Evolutionary conservation across 2,113 vertebrate species (phyloP), one percentile per base, ranked within the genome.

Genomic region (Elanus axillaris): DNA sequence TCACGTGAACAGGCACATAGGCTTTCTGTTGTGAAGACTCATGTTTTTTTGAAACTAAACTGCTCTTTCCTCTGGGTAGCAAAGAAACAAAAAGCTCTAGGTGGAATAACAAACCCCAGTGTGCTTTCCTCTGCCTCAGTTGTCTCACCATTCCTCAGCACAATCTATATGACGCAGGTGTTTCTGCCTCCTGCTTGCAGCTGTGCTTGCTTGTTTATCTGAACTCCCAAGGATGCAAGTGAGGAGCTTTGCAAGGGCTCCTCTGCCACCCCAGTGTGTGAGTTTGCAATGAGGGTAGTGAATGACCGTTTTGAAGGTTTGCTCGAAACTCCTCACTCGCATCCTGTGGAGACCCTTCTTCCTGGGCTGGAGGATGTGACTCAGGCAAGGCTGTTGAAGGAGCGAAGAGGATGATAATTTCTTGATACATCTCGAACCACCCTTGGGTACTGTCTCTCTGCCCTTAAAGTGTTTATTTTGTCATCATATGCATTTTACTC

Each of bases 111-210:
- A 75, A 72, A 50, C 2, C 10, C 19, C 47, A 38, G 1, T 1
- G 5, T 7, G 7, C 18, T 29, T 81, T 67, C 34, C 34, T 52
- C 17, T 64, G 59, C 52, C 38, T 77, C 45, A 6, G 31, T 56
- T 87, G 31, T 52, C 43, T 80, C 40, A 19, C 7, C 8, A 2
- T 56, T 76, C 48, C 56, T 90, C 42, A 74, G 45, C 31, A 23
- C 0, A 0, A 5, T 43, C 38, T n/a, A 19, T 31, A 27, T 25
- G 12, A 40, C 26, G n/a, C n/a, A n/a, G 31, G 27, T 2, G 5
- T 59, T 71, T 75, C 74, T 88, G 40, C 43, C 79, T 64, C 29
- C 36, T 53, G 45, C 71, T 53, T 32, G 16, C 71, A 87, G n/a
- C 82, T 72, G 40, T 2, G 1, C 56, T 67, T n/a, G 11, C 64